Evolutionary conservation across 2,113 vertebrate species (phyloP).

Genomic region (Phrynocephalus versicolor): DNA sequence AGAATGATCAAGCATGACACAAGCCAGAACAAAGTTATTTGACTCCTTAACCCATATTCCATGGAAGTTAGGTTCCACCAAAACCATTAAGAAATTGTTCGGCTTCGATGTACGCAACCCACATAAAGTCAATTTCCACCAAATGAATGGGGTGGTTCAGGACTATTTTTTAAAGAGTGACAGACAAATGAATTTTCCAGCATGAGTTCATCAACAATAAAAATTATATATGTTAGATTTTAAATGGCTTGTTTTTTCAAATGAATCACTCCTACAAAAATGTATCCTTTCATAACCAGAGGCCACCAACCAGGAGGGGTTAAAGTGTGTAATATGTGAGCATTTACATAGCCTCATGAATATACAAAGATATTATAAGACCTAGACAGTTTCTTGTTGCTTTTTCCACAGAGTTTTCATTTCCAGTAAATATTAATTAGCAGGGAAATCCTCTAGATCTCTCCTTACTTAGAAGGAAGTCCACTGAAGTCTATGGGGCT

Average conservation of each 20-base stretch:
- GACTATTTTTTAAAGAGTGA: neutral
- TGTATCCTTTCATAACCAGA: neutral
- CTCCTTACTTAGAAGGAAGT: neutral
- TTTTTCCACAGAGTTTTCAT: constrained; percentile 22
- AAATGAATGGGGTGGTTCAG: too few relatives aligned
- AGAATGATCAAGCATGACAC: neutral
- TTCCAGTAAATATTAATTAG: constrained; percentile 1
- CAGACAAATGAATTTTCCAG: neutral
- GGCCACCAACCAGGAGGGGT: neutral
- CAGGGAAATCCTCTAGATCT: neutral
- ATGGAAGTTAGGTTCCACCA: neutral
- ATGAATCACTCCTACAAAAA: neutral
- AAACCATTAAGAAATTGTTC: neutral
- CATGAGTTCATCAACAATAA: neutral
- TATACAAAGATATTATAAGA: neutral
- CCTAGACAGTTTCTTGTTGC: neutral
- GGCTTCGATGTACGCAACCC: neutral
- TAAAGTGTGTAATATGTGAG: neutral
- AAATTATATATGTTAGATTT: too few relatives aligned
- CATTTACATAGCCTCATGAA: neutral
- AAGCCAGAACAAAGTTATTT: neutral
- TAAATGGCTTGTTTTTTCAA: neutral
- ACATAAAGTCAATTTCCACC: neutral
- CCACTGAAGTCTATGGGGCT: neutral
- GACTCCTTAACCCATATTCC: neutral